phyloP scores from a whole-genome alignment of 2,888 invertebrate genomes.

The Habroteleia sp. region DNA sequence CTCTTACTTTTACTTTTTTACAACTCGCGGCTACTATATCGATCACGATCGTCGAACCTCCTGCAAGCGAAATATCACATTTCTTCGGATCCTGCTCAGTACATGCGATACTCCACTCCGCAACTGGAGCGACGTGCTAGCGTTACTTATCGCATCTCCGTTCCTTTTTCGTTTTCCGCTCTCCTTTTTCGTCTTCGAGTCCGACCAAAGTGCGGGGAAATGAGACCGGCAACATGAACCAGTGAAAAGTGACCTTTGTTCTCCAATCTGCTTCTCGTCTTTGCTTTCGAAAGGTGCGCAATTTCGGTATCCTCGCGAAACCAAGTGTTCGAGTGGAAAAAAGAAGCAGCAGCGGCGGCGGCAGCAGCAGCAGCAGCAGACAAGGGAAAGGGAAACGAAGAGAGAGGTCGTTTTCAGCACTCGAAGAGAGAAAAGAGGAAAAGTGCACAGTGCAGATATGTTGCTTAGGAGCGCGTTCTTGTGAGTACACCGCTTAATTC shows the following conservation, averaged over 20 bases:
- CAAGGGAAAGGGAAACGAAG: constrained; percentile 52
- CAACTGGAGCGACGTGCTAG: constrained; percentile 45
- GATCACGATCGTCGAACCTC: constrained; percentile 64
- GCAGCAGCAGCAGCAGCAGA: too few species aligned
- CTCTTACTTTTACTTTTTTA: constrained; percentile 79
- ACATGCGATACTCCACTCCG: constrained; percentile 47
- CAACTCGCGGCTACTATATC: constrained; percentile 65
- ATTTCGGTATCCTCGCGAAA: constrained; percentile 39
- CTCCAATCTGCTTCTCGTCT: neutral
- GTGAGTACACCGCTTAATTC: constrained; percentile 72
- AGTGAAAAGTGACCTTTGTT: constrained; percentile 55
- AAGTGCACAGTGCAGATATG: constrained; percentile 75
- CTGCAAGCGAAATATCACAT: constrained; percentile 61
- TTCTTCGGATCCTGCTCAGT: constrained; percentile 55
- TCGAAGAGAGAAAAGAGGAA: constrained; percentile 63
- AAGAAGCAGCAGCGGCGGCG: too few species aligned
- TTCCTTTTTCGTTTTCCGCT: neutral
- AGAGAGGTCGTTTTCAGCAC: constrained; percentile 53
- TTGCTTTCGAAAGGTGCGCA: constrained; percentile 35
- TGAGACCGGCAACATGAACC: constrained; percentile 45
- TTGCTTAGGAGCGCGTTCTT: constrained; percentile 74
- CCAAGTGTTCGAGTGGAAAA: constrained; percentile 52
- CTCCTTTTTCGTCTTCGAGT: neutral
- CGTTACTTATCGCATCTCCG: constrained; percentile 20
- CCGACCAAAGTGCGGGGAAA: constrained; percentile 44